Evolutionary conservation across 2,797 vertebrate species (phyloP), one percentile per base, ranked within the genome.

Genomic region (Vespertilio murinus): DNA sequence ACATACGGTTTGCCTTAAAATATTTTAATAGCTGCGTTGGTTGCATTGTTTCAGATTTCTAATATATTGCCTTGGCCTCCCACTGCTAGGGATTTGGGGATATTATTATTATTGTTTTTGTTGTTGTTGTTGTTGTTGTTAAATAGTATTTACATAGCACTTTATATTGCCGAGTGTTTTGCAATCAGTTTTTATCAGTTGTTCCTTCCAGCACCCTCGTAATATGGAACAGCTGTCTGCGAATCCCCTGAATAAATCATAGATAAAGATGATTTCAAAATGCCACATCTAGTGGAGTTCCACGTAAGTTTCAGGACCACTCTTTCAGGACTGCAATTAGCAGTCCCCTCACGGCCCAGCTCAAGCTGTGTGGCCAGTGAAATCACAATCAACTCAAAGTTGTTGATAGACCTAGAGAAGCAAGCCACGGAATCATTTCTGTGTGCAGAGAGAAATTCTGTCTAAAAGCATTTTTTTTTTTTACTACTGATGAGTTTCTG

Each of bases 401-500:
- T 49, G 61, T 77, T 80, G 74, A 92, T 11, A 81, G 81, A 71
- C n/a, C 49, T 80, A 28, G 30, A 90, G 54, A 95, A 91, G 25
- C 84, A 78, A 96, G 80, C 74, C 94, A 92, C 84, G 77, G 85
- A 89, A 93, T 90, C 85, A 94, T 87, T 49, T 94, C 85, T 95
- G 23, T 40, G 22, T 61, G 49, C 81, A 78, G 88, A 87, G 64
- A 87, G 28, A 96, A 94, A 82, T 5, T 87, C 71, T 89, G 54
- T 92, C 94, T 82, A 78, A 85, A 96, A 95, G 89, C 47, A 90
- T 91, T 94, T 93, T 42, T 40, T 40, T 40, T 40, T 40, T 42
- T 91, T 93, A 67, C 75, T 79, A 61, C 77, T 94, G 95, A 96
- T 91, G 95, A 92, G 73, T 90, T 97, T 94, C 88, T 94, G 74